Percentiles rank a stretch among this genome's conserved stretches.
Conservation (phyloP, 2,113 vertebrate species). For the Cercocebus atys region DNA sequence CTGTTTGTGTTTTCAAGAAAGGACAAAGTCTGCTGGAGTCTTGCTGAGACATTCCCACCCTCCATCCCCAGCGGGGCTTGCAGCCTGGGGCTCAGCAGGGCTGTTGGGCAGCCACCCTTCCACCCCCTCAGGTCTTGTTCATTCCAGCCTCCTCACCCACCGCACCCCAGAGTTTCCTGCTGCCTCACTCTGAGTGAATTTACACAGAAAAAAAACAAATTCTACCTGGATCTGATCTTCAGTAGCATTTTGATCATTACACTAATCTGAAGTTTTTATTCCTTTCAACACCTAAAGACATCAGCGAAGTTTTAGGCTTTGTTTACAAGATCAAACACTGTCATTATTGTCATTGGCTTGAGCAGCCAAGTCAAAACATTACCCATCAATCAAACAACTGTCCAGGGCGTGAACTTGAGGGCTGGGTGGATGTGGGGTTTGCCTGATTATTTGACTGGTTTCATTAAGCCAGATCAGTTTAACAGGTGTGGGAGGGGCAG, state of each 20-base stretch:
- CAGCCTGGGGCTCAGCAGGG: not conserved
- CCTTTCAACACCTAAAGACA: not conserved
- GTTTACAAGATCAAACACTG: not conserved
- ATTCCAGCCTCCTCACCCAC: not conserved
- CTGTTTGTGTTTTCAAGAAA: constrained; percentile 1
- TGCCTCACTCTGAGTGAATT: not conserved
- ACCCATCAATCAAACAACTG: not conserved
- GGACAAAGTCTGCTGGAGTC: not conserved
- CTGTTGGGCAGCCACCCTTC: not conserved
- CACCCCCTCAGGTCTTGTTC: not conserved
- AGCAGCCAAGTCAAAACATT: not conserved
- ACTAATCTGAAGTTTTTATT: not conserved
- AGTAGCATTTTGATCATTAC: not conserved
- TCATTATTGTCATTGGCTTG: not conserved
- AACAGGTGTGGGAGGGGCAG: constrained; percentile 44
- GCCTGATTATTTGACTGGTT: not conserved
- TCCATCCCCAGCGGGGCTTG: fast-evolving
- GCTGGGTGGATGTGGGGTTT: not conserved
- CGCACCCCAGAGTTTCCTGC: not conserved
- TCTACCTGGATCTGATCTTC: not conserved
- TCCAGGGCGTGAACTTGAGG: not conserved
- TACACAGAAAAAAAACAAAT: not conserved
- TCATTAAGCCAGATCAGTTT: not conserved
- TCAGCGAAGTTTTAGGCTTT: not conserved
- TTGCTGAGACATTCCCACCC: no score